phyloP scores from a whole-genome alignment of 2,888 invertebrate species.

The Caenorhabditis panamensis region DNA sequence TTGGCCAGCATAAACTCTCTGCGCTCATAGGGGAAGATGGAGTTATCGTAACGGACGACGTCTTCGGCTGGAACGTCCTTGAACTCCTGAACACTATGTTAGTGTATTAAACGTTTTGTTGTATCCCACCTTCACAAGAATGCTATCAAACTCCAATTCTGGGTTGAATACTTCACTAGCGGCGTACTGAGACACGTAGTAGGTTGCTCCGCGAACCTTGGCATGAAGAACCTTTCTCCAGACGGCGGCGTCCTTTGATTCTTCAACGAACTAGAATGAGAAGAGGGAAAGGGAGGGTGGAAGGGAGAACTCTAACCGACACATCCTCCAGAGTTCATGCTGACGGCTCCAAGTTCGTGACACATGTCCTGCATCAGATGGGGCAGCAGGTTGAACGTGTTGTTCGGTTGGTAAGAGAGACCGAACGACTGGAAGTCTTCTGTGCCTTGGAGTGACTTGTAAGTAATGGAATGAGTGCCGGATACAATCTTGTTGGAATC shows the following conservation, averaged over 20 bases:
- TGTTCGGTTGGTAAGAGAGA: conserved; percentile 34
- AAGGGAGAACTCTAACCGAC: conserved; percentile 33
- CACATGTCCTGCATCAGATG: conserved; percentile 47
- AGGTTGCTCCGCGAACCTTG: conserved; percentile 44
- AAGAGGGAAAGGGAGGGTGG: conserved; percentile 18
- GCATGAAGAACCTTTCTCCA: conserved; percentile 49
- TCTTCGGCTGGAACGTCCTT: conserved; percentile 24
- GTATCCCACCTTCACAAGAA: conserved; percentile 35
- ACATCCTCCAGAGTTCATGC: conserved; percentile 59
- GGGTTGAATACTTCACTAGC: conserved; percentile 40
- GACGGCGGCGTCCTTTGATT: conserved; percentile 31
- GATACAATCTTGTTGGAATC: conserved; percentile 20
- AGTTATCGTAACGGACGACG: conserved; percentile 44
- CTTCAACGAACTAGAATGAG: conserved; percentile 45
- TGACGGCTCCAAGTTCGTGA: conserved; percentile 28
- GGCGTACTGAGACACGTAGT: conserved; percentile 43
- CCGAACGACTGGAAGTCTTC: conserved; percentile 41
- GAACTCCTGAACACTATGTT: conserved; percentile 26
- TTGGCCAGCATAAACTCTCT: conserved; percentile 35
- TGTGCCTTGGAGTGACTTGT: conserved; percentile 39
- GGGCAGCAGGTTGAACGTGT: conserved; percentile 28
- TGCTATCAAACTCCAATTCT: conserved; percentile 31
- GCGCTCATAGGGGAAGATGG: conserved; percentile 55
- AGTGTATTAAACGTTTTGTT: neutral
- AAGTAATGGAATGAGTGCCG: conserved; percentile 41